A percentile compares a stretch with the other conserved stretches of the same genome.
These are phyloP conservation scores for Hiodon alosoides DNA, from an alignment of 2,113 vertebrate genomes.

Conservation along the genomic window DNA sequence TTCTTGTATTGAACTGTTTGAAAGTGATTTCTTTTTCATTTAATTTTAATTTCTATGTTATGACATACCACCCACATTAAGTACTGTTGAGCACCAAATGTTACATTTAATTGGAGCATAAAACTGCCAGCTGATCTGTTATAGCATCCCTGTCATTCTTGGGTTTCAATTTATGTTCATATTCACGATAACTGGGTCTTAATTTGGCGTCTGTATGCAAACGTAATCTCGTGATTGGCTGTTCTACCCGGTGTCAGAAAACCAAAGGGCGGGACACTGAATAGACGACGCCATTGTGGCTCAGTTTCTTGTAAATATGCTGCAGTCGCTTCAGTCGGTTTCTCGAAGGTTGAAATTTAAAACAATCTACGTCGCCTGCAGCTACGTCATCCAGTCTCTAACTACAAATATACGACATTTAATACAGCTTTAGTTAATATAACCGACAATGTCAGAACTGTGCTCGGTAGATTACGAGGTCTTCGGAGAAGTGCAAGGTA, in stretches of 20 bases:
- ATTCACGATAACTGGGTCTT: too few relatives aligned
- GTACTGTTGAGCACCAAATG: background rate
- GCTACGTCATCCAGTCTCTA: slow-evolving; percentile 14
- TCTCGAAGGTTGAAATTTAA: slow-evolving; percentile 19
- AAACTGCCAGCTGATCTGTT: background rate
- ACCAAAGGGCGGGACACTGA: background rate
- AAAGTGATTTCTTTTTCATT: too few relatives aligned
- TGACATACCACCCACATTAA: too few relatives aligned
- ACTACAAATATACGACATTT: background rate
- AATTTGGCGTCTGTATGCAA: too few relatives aligned
- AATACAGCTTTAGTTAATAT: background rate
- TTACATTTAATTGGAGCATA: background rate
- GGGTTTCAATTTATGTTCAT: too few relatives aligned
- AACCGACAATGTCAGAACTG: slow-evolving; percentile 31
- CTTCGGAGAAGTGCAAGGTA: slow-evolving; percentile 49
- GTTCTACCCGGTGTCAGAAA: background rate
- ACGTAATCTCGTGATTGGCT: slow-evolving; percentile 3
- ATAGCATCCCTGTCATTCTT: background rate
- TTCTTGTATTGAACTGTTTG: too few relatives aligned
- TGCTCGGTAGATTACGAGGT: slow-evolving; percentile 47
- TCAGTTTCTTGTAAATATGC: background rate
- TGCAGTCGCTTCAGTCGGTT: background rate
- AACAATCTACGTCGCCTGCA: background rate
- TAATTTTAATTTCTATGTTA: too few relatives aligned
- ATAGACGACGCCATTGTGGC: background rate